A percentile compares a stretch with the other conserved stretches of the same genome.
phyloP scores from a whole-genome alignment of 2,888 invertebrate species.

The Pterostichus madidus region DNA sequence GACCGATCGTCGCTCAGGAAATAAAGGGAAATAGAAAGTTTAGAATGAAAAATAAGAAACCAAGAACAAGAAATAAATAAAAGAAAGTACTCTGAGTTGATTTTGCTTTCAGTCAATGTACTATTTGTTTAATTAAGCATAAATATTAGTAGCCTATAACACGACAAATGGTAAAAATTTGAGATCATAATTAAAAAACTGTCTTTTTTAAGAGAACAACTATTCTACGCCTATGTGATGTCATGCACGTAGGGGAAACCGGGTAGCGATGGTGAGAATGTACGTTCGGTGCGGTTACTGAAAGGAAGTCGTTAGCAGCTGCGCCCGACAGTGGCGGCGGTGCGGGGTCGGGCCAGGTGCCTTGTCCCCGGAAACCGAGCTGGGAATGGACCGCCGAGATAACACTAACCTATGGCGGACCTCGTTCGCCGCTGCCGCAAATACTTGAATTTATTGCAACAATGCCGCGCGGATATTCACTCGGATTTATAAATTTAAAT shows the following conservation, averaged over 20 bases:
- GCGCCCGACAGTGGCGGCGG: slow-evolving; percentile 38
- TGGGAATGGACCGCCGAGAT: slow-evolving; percentile 60
- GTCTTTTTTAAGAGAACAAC: neutral
- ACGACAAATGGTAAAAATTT: no score
- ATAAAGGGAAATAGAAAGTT: no score
- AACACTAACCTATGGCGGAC: slow-evolving; percentile 66
- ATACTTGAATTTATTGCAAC: slow-evolving; percentile 65
- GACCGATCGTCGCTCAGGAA: no score
- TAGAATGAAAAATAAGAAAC: no score
- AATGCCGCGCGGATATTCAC: slow-evolving; percentile 47
- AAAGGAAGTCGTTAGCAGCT: slow-evolving; percentile 66
- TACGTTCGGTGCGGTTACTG: slow-evolving; percentile 30
- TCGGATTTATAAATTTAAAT: slow-evolving; percentile 57
- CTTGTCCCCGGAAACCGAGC: slow-evolving; percentile 56
- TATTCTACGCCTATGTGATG: neutral
- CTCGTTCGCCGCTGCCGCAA: slow-evolving; percentile 37
- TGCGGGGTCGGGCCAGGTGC: slow-evolving; percentile 42
- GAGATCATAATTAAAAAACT: no score
- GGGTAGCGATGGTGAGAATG: neutral
- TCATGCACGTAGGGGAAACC: neutral
- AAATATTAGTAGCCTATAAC: no score
- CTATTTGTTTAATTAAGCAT: no score
- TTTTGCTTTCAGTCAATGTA: no score
- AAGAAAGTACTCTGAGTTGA: no score
- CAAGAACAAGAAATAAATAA: no score